Evolutionary conservation across 1,140 invertebrate species (phyloP).

Genomic region (Drosophila insularis): DNA sequence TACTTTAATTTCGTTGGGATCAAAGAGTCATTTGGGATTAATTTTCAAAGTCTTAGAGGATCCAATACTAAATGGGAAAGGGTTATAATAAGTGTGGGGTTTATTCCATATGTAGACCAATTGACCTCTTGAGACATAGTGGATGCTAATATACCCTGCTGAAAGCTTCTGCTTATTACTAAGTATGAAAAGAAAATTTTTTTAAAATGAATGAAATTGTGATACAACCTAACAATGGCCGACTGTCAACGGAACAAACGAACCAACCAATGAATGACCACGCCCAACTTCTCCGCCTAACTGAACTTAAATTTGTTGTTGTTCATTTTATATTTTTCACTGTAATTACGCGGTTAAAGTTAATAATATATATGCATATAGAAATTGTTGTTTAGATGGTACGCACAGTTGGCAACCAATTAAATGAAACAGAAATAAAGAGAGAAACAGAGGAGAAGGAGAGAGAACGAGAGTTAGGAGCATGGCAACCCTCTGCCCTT

Average conservation of each 20-base stretch:
- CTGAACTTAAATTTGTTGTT: slow-evolving; percentile 15
- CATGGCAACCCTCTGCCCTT: background rate
- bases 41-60: too few relatives aligned
- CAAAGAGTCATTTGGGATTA: too few relatives aligned
- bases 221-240: slow-evolving; percentile 16
- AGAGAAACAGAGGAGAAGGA: background rate
- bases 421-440: slow-evolving; percentile 6
- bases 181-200: background rate
- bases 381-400: slow-evolving; percentile 9
- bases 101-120: too few relatives aligned
- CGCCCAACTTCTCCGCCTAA: slow-evolving; percentile 17
- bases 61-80: too few relatives aligned
- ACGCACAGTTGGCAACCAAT: slow-evolving; percentile 17
- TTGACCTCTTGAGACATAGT: too few relatives aligned
- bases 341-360: slow-evolving; percentile 20
- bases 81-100: too few relatives aligned
- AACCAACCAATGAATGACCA: background rate
- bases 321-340: background rate
- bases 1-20: too few relatives aligned
- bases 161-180: background rate
- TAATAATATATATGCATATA: slow-evolving; percentile 17
- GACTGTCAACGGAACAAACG: slow-evolving; percentile 12
- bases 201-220: slow-evolving; percentile 2
- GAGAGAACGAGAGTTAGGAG: background rate
- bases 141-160: background rate